phyloP scores from a whole-genome alignment of 2,888 invertebrate genomes.

The Oscheius myriophilus region DNA sequence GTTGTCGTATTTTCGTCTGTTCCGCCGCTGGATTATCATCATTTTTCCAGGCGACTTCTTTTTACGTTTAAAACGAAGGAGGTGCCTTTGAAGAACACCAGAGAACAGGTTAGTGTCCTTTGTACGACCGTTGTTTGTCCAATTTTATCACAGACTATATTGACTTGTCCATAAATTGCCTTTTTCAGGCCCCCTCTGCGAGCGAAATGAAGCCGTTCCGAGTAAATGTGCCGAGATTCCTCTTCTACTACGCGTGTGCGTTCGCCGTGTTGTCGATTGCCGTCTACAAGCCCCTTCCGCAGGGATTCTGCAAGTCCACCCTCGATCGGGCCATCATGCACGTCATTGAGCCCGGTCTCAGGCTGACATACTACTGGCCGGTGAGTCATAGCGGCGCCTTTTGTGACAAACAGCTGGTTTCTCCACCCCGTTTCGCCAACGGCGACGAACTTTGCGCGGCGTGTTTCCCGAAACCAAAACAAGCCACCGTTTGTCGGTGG shows the following conservation, averaged over 20 bases:
- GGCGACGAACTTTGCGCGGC: not conserved
- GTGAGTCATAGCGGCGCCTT: constrained; percentile 36
- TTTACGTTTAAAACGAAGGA: constrained; percentile 14
- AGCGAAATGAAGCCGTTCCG: constrained; percentile 1
- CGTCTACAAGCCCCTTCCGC: constrained; percentile 53
- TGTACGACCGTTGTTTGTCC: not conserved
- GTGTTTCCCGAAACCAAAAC: not conserved
- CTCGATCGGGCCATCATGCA: constrained; percentile 55
- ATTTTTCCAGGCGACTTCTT: not conserved
- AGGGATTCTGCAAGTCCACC: constrained; percentile 44
- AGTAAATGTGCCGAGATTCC: not conserved
- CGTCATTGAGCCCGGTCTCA: constrained; percentile 53
- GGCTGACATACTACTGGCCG: constrained; percentile 59
- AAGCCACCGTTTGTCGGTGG: too few relatives aligned
- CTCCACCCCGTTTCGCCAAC: not conserved
- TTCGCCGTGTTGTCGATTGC: not conserved
- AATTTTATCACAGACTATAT: too few relatives aligned
- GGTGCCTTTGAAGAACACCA: not conserved
- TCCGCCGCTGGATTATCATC: not conserved
- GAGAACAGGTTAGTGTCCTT: not conserved
- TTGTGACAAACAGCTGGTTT: constrained; percentile 1
- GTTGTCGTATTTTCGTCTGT: not conserved
- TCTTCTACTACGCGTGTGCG: not conserved
- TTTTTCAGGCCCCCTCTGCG: not conserved
- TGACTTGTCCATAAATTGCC: not conserved